A percentile compares a stretch with the other conserved stretches of the same genome.
phyloP scores from a whole-genome alignment of 1,140 invertebrate species.

The Camponotus vicinus region DNA sequence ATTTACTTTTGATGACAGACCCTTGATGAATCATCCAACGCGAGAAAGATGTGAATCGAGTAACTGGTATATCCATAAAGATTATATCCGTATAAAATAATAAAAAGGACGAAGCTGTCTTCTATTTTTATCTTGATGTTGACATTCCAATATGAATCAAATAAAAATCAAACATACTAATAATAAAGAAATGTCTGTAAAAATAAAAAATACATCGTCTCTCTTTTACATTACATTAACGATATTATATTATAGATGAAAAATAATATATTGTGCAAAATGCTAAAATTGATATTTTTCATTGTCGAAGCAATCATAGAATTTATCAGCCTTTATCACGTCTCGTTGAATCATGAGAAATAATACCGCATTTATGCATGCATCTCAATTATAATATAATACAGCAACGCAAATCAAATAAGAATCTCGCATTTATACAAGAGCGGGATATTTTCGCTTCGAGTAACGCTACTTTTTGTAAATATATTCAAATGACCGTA shows the following conservation, averaged over 20 bases:
- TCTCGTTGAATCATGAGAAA: background rate
- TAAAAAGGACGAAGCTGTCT: background rate
- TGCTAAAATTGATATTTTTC: background rate
- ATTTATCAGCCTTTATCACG: constrained; percentile 4
- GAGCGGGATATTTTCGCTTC: background rate
- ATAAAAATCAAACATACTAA: no score
- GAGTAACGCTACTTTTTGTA: background rate
- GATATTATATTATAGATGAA: background rate
- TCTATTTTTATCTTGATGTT: background rate
- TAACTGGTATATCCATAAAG: background rate
- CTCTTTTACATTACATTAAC: background rate
- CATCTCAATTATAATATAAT: constrained; percentile 10
- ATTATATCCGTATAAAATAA: constrained; percentile 34
- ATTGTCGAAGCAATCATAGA: background rate
- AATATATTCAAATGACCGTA: background rate
- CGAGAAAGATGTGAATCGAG: constrained; percentile 25
- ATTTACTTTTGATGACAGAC: constrained; percentile 43
- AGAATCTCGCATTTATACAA: constrained; percentile 6
- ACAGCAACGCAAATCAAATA: background rate
- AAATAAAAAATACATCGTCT: background rate
- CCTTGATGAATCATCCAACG: constrained; percentile 23
- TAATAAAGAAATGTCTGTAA: background rate
- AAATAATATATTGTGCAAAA: background rate
- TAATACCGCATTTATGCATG: background rate
- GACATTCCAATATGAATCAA: background rate